These are phyloP conservation scores for Stigmatopora nigra DNA, from an alignment of 2,113 vertebrate species.

Conservation along the genomic window DNA sequence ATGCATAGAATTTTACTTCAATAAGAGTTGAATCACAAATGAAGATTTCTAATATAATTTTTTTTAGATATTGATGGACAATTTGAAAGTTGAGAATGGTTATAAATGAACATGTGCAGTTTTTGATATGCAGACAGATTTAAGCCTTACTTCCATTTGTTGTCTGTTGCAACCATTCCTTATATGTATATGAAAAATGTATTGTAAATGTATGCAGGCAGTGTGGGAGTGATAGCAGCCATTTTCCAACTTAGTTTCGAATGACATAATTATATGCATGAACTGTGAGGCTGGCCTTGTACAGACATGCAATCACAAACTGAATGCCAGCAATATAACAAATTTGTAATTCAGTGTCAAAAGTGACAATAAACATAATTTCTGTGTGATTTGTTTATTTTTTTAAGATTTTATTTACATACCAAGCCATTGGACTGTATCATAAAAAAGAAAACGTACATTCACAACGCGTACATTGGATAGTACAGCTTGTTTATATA, in stretches of 20 bases:
- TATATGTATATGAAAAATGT: constrained; percentile 17
- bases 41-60: background rate
- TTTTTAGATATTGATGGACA: background rate
- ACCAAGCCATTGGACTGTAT: constrained; percentile 43
- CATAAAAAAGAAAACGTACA: constrained; percentile 50
- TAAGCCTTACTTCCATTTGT: constrained; percentile 1
- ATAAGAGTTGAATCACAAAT: background rate
- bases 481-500: background rate
- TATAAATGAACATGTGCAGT: background rate
- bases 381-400: constrained; percentile 21
- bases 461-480: constrained; percentile 21
- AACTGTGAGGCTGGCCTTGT: constrained; percentile 6
- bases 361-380: constrained; percentile 50
- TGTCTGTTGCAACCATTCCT: constrained; percentile 21
- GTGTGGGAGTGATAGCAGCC: constrained; percentile 33
- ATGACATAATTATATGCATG: constrained; percentile 25
- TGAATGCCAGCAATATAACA: constrained; percentile 9
- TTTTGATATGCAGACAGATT: background rate
- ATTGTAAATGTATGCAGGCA: constrained; percentile 20
- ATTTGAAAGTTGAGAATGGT: background rate
- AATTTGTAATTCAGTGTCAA: constrained; percentile 32
- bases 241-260: constrained; percentile 31
- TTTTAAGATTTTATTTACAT: constrained; percentile 54
- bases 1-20: background rate
- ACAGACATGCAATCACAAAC: constrained; percentile 17